phyloP scores from a whole-genome alignment of 2,113 vertebrate genomes.

The Tyto alba region DNA sequence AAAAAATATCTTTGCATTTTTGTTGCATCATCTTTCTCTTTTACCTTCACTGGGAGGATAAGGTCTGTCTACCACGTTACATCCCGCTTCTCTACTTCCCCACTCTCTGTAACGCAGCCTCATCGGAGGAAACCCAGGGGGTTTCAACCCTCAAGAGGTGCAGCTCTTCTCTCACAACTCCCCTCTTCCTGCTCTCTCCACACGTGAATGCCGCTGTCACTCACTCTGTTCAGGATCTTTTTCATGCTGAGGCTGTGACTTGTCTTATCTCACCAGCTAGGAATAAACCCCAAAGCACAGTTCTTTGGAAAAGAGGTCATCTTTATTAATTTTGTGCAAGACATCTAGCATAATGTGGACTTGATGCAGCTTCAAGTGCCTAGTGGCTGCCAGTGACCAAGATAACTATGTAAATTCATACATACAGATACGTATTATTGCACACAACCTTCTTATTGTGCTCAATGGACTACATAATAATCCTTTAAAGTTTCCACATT shows the following conservation, averaged over 20 bases:
- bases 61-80: neutral
- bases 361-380: neutral
- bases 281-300: neutral
- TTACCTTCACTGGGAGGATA: neutral
- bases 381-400: neutral
- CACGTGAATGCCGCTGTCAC: neutral
- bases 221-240: neutral
- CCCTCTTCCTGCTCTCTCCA: neutral
- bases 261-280: neutral
- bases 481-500: neutral
- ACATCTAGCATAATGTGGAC: neutral
- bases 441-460: neutral
- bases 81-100: neutral
- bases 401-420: neutral
- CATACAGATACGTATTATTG: neutral
- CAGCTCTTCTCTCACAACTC: neutral
- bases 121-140: neutral
- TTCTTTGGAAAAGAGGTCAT: neutral
- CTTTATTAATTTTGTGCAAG: neutral
- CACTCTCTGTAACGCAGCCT: rapidly evolving
- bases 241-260: neutral
- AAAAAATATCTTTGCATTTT: neutral
- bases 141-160: neutral
- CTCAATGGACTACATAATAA: neutral
- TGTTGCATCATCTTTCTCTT: neutral